Evolutionary conservation across 1,140 invertebrate genomes (phyloP), one percentile per base, ranked within the genome.

Genomic region (Pantala flavescens): DNA sequence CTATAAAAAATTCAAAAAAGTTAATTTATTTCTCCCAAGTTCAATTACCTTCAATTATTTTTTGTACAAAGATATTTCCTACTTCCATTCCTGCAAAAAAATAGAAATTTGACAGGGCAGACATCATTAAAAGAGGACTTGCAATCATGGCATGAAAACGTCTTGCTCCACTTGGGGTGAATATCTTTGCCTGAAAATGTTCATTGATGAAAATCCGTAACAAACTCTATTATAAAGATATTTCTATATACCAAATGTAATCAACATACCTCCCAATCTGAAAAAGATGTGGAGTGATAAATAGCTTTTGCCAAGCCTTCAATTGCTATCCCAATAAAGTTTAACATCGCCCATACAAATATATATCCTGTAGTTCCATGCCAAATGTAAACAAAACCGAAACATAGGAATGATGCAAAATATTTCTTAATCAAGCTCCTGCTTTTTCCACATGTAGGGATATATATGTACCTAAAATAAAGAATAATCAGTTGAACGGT

Each of bases 361-460:
- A 97, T 90, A 78, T 90, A 89, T 24, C 84, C 84, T 71, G 89
- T 86, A 23, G 90, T 87, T 19, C 94, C 95, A 82, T 98, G 96
- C 96, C 95, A 98, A 63, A 94, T 80, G 79, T 90, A 95, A 0
- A 98, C 90, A 83, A 96, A 97, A 21, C 84, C 78, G 81, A 97
- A 98, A 77, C 92, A 94, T 0, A 89, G 77, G 21, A 93, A 87
- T 21, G 93, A 94, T 19, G 91, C 91, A 24, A 90, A 78, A 0
- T 94, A 78, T 82, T 91, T 91, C 75, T 84, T 83, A 1, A 81
- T 71, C 24, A 85, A 78, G 7, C 84, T 84, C n/a, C 82, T 81
- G 71, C 83, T 78, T 72, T 82, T 84, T 24, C 83, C 80, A 80
- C 88, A 84, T 70, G 88, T 77, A 43, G 94, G 93, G 73, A 91